phyloP scores from a whole-genome alignment of 2,797 vertebrate genomes.

The Tragelaphus oryx region DNA sequence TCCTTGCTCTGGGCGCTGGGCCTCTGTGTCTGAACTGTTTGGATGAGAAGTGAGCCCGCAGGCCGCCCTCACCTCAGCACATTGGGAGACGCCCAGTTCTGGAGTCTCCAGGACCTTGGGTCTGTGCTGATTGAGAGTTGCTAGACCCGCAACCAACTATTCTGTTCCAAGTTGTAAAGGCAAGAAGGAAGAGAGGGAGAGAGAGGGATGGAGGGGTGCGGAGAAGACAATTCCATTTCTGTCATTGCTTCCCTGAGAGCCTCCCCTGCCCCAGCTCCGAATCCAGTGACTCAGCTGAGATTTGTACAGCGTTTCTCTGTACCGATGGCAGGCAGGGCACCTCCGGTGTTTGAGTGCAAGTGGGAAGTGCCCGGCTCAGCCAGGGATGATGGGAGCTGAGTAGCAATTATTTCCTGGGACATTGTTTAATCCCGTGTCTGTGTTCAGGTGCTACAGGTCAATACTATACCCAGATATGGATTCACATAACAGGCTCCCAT shows the following conservation, averaged over 20 bases:
- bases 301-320: not conserved
- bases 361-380: accelerated
- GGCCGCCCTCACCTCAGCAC: not conserved
- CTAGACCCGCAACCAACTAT: not conserved
- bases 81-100: not conserved
- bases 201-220: accelerated
- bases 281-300: not conserved
- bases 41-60: not conserved
- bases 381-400: accelerated
- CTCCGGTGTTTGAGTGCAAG: not conserved
- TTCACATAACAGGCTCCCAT: not conserved
- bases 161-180: not conserved
- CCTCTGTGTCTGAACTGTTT: not conserved
- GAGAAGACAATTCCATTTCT: not conserved
- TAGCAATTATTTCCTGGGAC: not conserved
- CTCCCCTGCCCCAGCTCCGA: not conserved
- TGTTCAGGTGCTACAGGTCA: not conserved
- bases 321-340: not conserved
- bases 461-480: not conserved
- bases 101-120: not conserved
- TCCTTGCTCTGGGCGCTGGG: not conserved
- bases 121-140: not conserved
- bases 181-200: not conserved
- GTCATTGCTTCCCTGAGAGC: not conserved
- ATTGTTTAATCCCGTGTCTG: not conserved